Evolutionary conservation across 2,113 vertebrate species (phyloP).

Genomic region (Percina caprodes): DNA sequence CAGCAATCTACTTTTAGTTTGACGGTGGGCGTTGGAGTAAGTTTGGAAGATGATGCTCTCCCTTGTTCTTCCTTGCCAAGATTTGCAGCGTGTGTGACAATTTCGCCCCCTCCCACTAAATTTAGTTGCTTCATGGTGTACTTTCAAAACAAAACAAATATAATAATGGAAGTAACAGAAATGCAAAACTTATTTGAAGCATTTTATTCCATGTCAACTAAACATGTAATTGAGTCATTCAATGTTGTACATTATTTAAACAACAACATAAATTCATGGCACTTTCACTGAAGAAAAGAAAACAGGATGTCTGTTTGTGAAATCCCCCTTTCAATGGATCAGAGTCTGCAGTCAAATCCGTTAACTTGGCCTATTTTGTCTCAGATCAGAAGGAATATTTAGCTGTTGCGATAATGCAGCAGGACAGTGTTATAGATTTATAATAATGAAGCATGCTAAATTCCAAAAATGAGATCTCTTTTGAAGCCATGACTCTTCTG

Average conservation of each 20-base stretch:
- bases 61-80: slow-evolving; percentile 16
- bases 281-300: not conserved
- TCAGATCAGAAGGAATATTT: slow-evolving; percentile 26
- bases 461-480: not conserved
- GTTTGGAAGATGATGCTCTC: slow-evolving; percentile 22
- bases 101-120: slow-evolving; percentile 34
- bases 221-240: not conserved
- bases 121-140: slow-evolving; percentile 10
- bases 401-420: slow-evolving; percentile 2
- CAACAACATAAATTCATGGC: not conserved
- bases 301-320: not conserved
- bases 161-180: not conserved
- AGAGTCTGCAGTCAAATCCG: slow-evolving; percentile 16
- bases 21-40: slow-evolving; percentile 29
- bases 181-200: not conserved
- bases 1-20: slow-evolving; percentile 3
- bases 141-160: slow-evolving; percentile 7
- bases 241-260: not conserved
- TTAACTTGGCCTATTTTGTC: slow-evolving; percentile 36
- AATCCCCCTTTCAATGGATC: slow-evolving; percentile 15
- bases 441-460: not conserved
- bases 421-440: not conserved
- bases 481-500: not conserved
- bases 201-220: not conserved
- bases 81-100: slow-evolving; percentile 36